Base-by-base conservation (phyloP, 2,888 invertebrate species). In the Hemicrepidius hirtus region DNA sequence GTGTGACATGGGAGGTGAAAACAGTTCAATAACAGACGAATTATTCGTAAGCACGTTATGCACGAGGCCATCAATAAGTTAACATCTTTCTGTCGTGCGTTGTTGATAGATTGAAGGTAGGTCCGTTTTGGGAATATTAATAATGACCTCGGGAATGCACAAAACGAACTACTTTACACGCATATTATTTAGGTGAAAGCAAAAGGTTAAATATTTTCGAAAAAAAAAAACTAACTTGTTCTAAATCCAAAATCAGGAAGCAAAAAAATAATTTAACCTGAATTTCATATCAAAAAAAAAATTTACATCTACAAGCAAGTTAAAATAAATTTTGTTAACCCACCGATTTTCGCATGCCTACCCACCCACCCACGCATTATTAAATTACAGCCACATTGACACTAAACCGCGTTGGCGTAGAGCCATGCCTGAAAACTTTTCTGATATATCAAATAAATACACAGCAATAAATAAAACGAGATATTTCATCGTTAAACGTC, bases 41-140 rank as follows among this genome's bases (percentile, higher is more conserved):
- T 16, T 46, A 16, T 16, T 13, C n/a, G n/a, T n/a, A 46, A 46
- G 18, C 9, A 18, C 46, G 46, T 46, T 20, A 46, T 46, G 3
- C 46, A 18, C 46, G 46, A 46, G 16, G 9, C 46, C 18, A 18
- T 46, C 46, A 46, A 46, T 46, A 46, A 16, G 20, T 46, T 46
- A 46, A 46, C 9, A 46, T 18, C 4, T 20, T 44, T 18, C 2
- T 46, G 46, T 16, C 46, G 46, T 46, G 46, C 3, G 18, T 20
- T 46, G 20, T 1, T 1, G 18, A 18, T 16, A 10, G 41, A 13
- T 41, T 13, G 13, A 16, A 3, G 46, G 7, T 46, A 16, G 3
- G 18, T 16, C 46, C 16, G 16, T 16, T 18, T 16, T 18, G 46
- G 46, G 10, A 13, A 13, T 46, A 32, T 44, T 44, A 12, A 10